Percentiles rank a stretch among this genome's conserved stretches.
phyloP scores from a whole-genome alignment of 2,113 vertebrate genomes.

The Cololabis saira region DNA sequence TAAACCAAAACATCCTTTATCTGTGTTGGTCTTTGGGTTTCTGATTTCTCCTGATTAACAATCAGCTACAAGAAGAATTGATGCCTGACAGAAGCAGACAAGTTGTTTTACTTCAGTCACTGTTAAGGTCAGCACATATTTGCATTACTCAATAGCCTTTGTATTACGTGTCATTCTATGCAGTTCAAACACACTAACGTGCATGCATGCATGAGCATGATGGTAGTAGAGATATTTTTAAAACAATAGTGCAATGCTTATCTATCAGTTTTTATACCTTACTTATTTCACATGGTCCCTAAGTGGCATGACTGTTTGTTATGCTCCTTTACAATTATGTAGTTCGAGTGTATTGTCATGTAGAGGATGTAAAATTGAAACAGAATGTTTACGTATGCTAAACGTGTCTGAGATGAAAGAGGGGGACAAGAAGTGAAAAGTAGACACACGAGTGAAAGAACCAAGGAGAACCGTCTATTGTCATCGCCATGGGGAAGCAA shows the following conservation, averaged over 20 bases:
- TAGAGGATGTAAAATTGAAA: neutral
- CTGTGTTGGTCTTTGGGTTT: slow-evolving; percentile 1
- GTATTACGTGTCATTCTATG: neutral
- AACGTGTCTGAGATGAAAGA: neutral
- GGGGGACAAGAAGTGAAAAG: neutral
- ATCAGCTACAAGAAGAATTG: neutral
- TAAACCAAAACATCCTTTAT: slow-evolving; percentile 11
- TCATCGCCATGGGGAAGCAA: slow-evolving; percentile 13
- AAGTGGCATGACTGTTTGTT: neutral
- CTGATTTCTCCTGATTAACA: neutral
- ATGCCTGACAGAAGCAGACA: neutral
- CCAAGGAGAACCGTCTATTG: slow-evolving; percentile 11
- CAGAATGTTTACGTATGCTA: neutral
- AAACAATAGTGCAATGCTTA: neutral
- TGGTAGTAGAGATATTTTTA: slow-evolving; percentile 19
- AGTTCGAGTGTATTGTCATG: neutral
- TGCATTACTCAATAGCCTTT: neutral
- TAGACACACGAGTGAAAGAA: neutral
- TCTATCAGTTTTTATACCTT: neutral
- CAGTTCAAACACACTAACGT: neutral
- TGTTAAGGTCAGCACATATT: neutral
- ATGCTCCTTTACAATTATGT: neutral
- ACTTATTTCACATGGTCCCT: neutral
- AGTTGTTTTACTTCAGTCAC: neutral
- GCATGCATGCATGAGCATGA: neutral